phyloP scores from a whole-genome alignment of 2,888 invertebrate species.

The Dorcus parallelipipedus region DNA sequence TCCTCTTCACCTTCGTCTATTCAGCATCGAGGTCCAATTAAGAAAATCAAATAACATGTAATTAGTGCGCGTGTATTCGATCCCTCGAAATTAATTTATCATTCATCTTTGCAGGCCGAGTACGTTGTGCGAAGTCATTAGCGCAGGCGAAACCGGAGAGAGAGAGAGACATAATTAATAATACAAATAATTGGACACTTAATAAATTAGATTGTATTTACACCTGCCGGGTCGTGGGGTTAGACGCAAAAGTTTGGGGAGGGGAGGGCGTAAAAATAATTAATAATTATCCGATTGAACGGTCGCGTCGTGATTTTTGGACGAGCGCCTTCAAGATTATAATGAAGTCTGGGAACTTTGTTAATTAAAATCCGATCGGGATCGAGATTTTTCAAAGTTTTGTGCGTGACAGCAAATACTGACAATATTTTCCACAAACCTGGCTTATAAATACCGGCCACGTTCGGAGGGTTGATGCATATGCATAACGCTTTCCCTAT shows the following conservation, averaged over 20 bases:
- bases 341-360: neutral
- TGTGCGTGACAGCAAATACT: neutral
- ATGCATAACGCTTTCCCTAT: too few species aligned
- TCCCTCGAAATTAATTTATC: neutral
- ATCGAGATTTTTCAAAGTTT: neutral
- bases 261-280: neutral
- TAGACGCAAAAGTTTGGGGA: neutral
- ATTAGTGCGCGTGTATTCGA: conserved; percentile 2
- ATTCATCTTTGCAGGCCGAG: neutral
- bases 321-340: neutral
- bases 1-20: neutral
- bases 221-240: neutral
- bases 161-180: neutral
- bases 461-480: too few species aligned
- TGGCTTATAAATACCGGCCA: too few species aligned
- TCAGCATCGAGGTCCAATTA: neutral
- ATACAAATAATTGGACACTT: neutral
- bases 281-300: neutral
- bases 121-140: neutral
- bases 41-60: conserved; percentile 3
- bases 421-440: neutral
- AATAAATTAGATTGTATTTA: neutral
- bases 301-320: neutral
- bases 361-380: neutral
- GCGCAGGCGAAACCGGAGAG: neutral